phyloP scores from a whole-genome alignment of 2,113 vertebrate species.

The Mandrillus leucophaeus region DNA sequence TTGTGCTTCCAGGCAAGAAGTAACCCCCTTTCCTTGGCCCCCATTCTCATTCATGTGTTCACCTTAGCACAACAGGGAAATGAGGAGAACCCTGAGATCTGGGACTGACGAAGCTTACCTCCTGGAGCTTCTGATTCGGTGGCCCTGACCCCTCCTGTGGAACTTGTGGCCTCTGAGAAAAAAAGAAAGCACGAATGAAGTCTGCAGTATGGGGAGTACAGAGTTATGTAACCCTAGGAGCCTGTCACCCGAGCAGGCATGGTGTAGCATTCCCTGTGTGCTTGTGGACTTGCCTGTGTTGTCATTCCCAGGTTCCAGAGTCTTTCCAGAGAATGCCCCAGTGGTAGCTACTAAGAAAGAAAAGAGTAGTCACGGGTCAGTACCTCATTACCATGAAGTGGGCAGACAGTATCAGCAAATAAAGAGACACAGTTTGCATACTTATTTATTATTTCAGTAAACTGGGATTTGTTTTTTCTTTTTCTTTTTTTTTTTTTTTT shows the following conservation, averaged over 20 bases:
- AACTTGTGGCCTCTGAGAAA: background rate
- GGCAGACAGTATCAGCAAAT: background rate
- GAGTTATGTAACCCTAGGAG: background rate
- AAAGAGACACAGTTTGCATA: background rate
- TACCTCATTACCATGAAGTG: too few relatives aligned
- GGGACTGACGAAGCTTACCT: background rate
- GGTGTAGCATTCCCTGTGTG: background rate
- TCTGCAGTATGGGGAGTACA: background rate
- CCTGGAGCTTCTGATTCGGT: background rate
- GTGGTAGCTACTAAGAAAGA: background rate
- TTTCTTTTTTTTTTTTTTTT: too few relatives aligned
- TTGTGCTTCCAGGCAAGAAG: background rate
- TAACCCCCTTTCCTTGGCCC: background rate
- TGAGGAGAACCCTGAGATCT: background rate
- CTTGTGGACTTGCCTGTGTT: background rate
- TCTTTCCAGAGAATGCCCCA: background rate
- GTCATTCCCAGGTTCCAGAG: background rate
- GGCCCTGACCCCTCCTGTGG: fast-evolving
- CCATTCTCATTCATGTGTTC: background rate
- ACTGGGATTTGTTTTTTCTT: background rate
- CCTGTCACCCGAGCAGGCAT: background rate
- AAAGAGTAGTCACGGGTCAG: too few relatives aligned
- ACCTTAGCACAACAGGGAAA: background rate
- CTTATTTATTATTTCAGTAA: background rate
- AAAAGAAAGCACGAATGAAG: background rate